phyloP scores from a whole-genome alignment of 2,888 invertebrate species.

The Drosophila putrida region DNA sequence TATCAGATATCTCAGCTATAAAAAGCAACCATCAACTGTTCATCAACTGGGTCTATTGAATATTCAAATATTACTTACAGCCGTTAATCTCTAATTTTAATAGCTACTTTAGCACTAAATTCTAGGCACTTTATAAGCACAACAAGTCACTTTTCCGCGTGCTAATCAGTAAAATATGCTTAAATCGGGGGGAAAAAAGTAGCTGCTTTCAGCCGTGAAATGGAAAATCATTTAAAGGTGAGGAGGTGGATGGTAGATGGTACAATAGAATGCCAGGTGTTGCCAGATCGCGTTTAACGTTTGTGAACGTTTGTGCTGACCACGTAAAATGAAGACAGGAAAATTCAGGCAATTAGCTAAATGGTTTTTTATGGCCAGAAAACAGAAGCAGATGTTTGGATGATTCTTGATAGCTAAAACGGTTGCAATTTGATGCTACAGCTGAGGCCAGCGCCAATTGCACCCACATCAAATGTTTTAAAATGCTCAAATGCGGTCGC shows the following conservation, averaged over 20 bases:
- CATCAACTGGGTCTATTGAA: no score
- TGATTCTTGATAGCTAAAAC: constrained; percentile 65
- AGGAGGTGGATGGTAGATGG: neutral
- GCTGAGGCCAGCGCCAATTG: constrained; percentile 36
- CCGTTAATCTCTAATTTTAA: constrained; percentile 6
- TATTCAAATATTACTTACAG: neutral
- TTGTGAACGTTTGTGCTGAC: no score
- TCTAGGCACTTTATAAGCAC: constrained; percentile 3
- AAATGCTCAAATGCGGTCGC: constrained; percentile 29
- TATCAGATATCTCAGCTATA: no score
- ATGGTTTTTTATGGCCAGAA: constrained; percentile 65
- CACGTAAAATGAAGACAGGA: constrained; percentile 7
- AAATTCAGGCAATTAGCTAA: constrained; percentile 69
- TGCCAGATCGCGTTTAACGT: constrained; percentile 44
- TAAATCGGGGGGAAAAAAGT: neutral
- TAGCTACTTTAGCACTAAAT: constrained; percentile 6
- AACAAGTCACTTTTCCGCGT: constrained; percentile 32
- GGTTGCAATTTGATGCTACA: constrained; percentile 56
- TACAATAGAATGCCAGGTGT: constrained; percentile 40
- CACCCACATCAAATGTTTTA: constrained; percentile 61
- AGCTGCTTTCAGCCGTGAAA: constrained; percentile 52
- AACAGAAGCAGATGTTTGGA: constrained; percentile 39
- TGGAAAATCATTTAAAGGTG: constrained; percentile 36
- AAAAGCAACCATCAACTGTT: no score
- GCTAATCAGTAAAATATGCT: constrained; percentile 56